Evolutionary conservation across 1,140 invertebrate species (phyloP).

Genomic region (Heliconius eleuchia): DNA sequence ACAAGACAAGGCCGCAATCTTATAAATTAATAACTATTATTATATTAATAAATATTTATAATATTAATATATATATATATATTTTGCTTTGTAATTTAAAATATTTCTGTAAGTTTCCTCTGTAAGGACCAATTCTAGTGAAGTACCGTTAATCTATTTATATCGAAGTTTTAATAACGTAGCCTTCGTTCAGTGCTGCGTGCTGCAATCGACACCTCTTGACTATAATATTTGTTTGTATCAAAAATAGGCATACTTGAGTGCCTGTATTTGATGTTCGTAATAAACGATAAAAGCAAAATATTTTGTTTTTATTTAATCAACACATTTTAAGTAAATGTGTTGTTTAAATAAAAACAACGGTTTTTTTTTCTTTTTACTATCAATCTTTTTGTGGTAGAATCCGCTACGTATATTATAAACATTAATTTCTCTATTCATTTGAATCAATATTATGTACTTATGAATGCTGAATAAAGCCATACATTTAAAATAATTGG

Average conservation of each 20-base stretch:
- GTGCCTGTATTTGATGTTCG: constrained; percentile 10
- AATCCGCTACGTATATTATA: too few relatives aligned
- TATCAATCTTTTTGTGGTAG: not conserved
- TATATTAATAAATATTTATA: not conserved
- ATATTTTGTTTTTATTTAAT: not conserved
- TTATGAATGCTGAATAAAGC: not conserved
- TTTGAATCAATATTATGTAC: not conserved
- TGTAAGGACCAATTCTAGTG: not conserved
- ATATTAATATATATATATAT: not conserved
- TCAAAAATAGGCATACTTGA: constrained; percentile 20
- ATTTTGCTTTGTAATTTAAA: not conserved
- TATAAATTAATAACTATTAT: not conserved
- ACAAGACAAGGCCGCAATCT: not conserved
- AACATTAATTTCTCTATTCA: not conserved
- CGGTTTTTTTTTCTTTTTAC: not conserved
- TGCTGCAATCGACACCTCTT: constrained; percentile 26
- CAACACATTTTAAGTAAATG: not conserved
- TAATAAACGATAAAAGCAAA: constrained; percentile 19
- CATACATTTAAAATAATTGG: constrained; percentile 6
- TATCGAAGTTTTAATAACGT: constrained; percentile 29
- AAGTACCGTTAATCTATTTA: constrained; percentile 22
- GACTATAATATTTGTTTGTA: constrained; percentile 22
- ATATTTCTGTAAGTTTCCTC: not conserved
- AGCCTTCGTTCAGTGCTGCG: constrained; percentile 28
- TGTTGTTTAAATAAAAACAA: too few relatives aligned